phyloP scores from a whole-genome alignment of 2,113 vertebrate genomes.

The Mobula hypostoma region DNA sequence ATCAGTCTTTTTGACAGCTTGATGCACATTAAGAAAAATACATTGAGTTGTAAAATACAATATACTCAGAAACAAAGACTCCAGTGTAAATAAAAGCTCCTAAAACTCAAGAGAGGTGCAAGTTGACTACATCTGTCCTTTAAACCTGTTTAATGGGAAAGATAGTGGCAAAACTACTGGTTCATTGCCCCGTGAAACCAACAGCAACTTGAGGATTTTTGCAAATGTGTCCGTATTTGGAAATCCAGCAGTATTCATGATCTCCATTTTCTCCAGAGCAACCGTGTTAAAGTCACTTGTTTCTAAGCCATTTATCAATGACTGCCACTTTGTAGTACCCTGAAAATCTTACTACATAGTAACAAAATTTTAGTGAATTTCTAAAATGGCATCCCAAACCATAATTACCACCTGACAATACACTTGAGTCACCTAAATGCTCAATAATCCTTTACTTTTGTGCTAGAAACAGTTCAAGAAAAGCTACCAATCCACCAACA shows the following conservation, averaged over 20 bases:
- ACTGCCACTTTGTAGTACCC: not conserved
- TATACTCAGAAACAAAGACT: not conserved
- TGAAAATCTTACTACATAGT: not conserved
- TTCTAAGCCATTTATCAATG: not conserved
- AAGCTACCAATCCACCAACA: not conserved
- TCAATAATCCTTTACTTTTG: not conserved
- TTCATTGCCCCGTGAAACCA: too few relatives aligned
- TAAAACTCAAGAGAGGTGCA: not conserved
- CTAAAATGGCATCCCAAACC: too few relatives aligned
- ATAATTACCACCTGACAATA: not conserved
- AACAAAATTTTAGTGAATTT: not conserved
- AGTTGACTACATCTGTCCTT: not conserved
- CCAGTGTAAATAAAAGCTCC: not conserved
- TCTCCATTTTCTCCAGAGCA: too few relatives aligned
- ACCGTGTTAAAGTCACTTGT: not conserved
- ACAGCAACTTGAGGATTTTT: not conserved
- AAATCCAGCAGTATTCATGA: too few relatives aligned
- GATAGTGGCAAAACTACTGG: too few relatives aligned
- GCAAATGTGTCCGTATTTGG: too few relatives aligned
- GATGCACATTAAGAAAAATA: constrained; percentile 41
- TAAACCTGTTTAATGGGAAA: too few relatives aligned
- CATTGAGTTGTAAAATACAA: not conserved
- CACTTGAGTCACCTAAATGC: not conserved
- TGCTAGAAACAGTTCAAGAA: not conserved
- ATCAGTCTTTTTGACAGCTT: constrained; percentile 67